Conservation (phyloP, 1,140 invertebrate genomes). For the Drosophila ercepeae region DNA sequence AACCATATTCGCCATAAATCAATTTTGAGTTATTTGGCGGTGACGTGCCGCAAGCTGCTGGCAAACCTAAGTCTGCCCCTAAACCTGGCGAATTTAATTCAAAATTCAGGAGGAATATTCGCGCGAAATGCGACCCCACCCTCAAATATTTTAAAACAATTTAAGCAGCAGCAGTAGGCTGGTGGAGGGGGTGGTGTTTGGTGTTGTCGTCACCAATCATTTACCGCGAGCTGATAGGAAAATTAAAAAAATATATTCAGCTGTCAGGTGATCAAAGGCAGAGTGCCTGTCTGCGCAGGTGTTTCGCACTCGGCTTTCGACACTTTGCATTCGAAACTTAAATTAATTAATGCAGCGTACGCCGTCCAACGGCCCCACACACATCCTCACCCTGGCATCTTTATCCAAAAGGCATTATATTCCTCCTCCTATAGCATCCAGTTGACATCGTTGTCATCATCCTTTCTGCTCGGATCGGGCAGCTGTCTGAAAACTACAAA, state of each 20-base stretch:
- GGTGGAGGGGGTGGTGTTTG: too few relatives aligned
- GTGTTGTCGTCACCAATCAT: conserved; percentile 45
- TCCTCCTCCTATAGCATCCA: conserved; percentile 33
- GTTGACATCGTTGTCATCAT: conserved; percentile 51
- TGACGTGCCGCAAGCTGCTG: conserved; percentile 55
- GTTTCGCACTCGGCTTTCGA: conserved; percentile 79
- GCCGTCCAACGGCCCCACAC: conserved; percentile 7
- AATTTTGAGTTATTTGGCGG: conserved; percentile 77
- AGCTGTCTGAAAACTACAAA: conserved; percentile 73
- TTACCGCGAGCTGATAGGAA: conserved; percentile 57
- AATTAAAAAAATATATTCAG: conserved; percentile 80
- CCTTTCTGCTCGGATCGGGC: conserved; percentile 39
- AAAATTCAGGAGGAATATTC: conserved; percentile 53
- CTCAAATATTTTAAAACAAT: background rate
- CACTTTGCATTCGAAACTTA: conserved; percentile 73
- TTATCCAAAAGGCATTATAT: background rate
- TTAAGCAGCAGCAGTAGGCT: conserved; percentile 20
- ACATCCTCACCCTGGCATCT: conserved; percentile 9
- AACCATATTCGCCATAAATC: conserved; percentile 74
- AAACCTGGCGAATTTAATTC: conserved; percentile 41
- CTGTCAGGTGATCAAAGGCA: conserved; percentile 78
- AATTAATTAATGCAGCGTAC: conserved; percentile 78
- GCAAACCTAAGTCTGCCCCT: background rate
- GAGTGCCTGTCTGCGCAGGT: conserved; percentile 73
- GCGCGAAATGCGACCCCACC: conserved; percentile 26